phyloP scores from a whole-genome alignment of 2,888 invertebrate genomes.

The Stenurella melanura region DNA sequence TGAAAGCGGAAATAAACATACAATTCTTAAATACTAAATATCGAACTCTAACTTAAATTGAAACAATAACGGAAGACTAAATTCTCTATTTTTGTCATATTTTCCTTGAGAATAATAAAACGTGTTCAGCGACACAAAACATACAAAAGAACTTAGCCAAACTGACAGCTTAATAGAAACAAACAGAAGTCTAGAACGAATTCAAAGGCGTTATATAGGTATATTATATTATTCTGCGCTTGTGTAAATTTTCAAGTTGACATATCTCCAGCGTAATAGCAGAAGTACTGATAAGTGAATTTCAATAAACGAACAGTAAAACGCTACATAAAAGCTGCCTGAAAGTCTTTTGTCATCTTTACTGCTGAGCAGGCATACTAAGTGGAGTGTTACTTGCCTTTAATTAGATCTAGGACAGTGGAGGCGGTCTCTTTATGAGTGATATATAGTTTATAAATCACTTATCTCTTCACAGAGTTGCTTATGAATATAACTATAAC shows the following conservation, averaged over 20 bases:
- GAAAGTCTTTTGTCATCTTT: conserved; percentile 37
- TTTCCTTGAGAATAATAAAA: conserved; percentile 21
- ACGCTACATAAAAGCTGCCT: conserved; percentile 35
- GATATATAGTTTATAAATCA: background rate
- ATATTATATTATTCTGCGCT: conserved; percentile 26
- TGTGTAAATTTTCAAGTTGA: conserved; percentile 39
- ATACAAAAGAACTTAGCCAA: conserved; percentile 32
- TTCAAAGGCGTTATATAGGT: conserved; percentile 36
- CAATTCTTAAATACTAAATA: too few relatives aligned
- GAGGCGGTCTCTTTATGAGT: background rate
- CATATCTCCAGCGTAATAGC: conserved; percentile 41
- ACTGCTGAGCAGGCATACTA: conserved; percentile 23
- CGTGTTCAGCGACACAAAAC: background rate
- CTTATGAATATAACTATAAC: background rate
- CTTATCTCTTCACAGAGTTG: background rate
- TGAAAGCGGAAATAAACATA: too few relatives aligned
- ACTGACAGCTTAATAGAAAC: conserved; percentile 37
- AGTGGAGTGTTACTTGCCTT: conserved; percentile 27
- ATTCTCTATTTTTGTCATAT: conserved; percentile 2
- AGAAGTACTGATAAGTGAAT: conserved; percentile 53
- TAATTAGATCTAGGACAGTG: conserved; percentile 36
- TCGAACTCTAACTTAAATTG: too few relatives aligned
- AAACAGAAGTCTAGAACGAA: conserved; percentile 19
- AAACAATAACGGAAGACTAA: background rate
- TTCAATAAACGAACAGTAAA: conserved; percentile 45